These are phyloP conservation scores for Poeciliopsis occidentalis DNA, from an alignment of 2,113 vertebrate species.

Conservation along the genomic window DNA sequence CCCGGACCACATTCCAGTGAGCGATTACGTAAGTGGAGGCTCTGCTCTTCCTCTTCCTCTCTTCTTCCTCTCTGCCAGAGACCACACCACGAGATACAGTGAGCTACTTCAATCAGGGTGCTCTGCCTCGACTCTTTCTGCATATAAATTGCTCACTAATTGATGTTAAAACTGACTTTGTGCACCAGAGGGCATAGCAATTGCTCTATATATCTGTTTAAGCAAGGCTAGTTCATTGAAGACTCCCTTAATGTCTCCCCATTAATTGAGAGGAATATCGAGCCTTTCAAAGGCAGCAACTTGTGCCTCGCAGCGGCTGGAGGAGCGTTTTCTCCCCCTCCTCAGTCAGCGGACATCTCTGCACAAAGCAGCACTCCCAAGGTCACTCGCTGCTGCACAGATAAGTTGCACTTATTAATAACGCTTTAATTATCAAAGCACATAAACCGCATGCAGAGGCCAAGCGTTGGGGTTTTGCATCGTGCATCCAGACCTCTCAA, in stretches of 20 bases:
- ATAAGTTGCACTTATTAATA: slow-evolving; percentile 73
- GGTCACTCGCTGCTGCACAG: slow-evolving; percentile 73
- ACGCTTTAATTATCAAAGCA: slow-evolving; percentile 76
- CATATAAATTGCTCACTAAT: slow-evolving; percentile 81
- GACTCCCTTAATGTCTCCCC: slow-evolving; percentile 79
- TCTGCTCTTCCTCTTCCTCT: not conserved
- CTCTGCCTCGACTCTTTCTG: slow-evolving; percentile 65
- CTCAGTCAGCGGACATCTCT: slow-evolving; percentile 40
- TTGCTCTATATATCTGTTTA: slow-evolving; percentile 84
- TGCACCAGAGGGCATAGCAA: slow-evolving; percentile 78
- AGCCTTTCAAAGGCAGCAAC: slow-evolving; percentile 77
- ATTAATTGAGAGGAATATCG: slow-evolving; percentile 82
- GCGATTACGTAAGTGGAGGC: slow-evolving; percentile 79
- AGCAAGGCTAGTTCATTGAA: slow-evolving; percentile 81
- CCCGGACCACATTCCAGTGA: slow-evolving; percentile 70
- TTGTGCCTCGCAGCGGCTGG: slow-evolving; percentile 68
- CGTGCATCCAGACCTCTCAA: slow-evolving; percentile 45
- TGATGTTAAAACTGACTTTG: slow-evolving; percentile 80
- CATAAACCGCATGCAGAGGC: slow-evolving; percentile 52
- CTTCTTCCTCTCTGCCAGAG: slow-evolving; percentile 11
- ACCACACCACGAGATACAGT: slow-evolving; percentile 46
- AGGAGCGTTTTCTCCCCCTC: slow-evolving; percentile 41
- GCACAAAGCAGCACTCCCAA: slow-evolving; percentile 63
- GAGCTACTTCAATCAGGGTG: slow-evolving; percentile 56
- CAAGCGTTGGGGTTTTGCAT: slow-evolving; percentile 53